phyloP scores from a whole-genome alignment of 1,140 invertebrate genomes.

The Procambarus virginalis region DNA sequence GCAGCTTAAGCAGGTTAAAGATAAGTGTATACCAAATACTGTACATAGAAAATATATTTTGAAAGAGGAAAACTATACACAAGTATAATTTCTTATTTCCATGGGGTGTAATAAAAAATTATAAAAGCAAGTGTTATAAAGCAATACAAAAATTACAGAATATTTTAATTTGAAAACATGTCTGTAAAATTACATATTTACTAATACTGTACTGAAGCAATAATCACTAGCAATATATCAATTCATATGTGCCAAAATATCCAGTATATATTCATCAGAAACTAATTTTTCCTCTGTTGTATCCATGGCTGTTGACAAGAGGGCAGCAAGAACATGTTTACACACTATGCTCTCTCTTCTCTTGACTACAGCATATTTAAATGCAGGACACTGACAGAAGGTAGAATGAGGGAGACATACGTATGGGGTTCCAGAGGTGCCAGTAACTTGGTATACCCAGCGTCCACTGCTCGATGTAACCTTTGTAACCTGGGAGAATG shows the following conservation, averaged over 20 bases:
- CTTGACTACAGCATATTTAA: slow-evolving; percentile 60
- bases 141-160: too few relatives aligned
- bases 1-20: too few relatives aligned
- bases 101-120: too few relatives aligned
- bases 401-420: slow-evolving; percentile 54
- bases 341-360: slow-evolving; percentile 61
- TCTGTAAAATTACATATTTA: too few relatives aligned
- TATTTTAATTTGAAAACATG: too few relatives aligned
- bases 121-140: too few relatives aligned
- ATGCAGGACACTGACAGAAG: slow-evolving; percentile 67
- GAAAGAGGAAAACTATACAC: too few relatives aligned
- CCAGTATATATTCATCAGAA: slow-evolving; percentile 58
- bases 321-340: slow-evolving; percentile 68
- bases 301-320: slow-evolving; percentile 51
- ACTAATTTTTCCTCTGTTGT: slow-evolving; percentile 29
- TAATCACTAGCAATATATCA: not conserved
- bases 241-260: slow-evolving; percentile 46
- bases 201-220: too few relatives aligned
- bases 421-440: slow-evolving; percentile 62
- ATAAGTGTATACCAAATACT: too few relatives aligned
- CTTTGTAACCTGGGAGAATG: slow-evolving; percentile 49
- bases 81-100: too few relatives aligned
- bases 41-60: too few relatives aligned
- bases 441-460: slow-evolving; percentile 65
- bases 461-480: slow-evolving; percentile 49